A percentile compares a stretch with the other conserved stretches of the same genome.
These are phyloP conservation scores for Myathropa florea DNA, from an alignment of 2,888 invertebrate species.

Conservation along the genomic window DNA sequence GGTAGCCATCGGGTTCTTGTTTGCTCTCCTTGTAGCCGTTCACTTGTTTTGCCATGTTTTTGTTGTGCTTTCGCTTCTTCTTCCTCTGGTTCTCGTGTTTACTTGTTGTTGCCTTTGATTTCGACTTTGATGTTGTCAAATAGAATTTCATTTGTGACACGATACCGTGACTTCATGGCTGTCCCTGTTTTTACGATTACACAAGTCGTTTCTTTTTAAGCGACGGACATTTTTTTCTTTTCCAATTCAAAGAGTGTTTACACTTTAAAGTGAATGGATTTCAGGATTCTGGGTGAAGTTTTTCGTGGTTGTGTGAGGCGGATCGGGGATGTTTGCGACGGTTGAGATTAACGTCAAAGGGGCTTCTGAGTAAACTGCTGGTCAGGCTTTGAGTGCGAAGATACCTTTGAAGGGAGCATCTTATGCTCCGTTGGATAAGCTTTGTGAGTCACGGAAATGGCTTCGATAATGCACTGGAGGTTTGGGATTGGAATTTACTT, in stretches of 20 bases:
- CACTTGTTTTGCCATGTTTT: neutral
- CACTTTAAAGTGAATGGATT: neutral
- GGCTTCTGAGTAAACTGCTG: neutral
- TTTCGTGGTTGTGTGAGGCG: neutral
- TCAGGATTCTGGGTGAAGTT: no score
- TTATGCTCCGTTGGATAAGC: neutral
- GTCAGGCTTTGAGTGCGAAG: neutral
- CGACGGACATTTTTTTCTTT: no score
- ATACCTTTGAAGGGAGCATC: neutral
- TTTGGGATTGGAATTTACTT: no score
- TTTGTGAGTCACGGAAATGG: no score
- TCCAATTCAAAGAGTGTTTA: neutral
- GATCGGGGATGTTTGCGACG: neutral
- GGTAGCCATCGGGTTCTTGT: conserved; percentile 14
- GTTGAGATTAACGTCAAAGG: neutral
- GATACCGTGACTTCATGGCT: neutral
- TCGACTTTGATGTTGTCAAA: conserved; percentile 30
- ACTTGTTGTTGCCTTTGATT: conserved; percentile 32
- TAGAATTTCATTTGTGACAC: conserved; percentile 25
- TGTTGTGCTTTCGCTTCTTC: neutral
- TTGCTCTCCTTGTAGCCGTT: conserved; percentile 10
- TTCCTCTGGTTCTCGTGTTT: neutral
- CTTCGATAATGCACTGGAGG: no score
- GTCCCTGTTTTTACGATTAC: neutral
- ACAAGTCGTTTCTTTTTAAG: neutral